These are phyloP conservation scores for Ascaphus truei DNA, from an alignment of 2,113 vertebrate species.

Conservation along the genomic window DNA sequence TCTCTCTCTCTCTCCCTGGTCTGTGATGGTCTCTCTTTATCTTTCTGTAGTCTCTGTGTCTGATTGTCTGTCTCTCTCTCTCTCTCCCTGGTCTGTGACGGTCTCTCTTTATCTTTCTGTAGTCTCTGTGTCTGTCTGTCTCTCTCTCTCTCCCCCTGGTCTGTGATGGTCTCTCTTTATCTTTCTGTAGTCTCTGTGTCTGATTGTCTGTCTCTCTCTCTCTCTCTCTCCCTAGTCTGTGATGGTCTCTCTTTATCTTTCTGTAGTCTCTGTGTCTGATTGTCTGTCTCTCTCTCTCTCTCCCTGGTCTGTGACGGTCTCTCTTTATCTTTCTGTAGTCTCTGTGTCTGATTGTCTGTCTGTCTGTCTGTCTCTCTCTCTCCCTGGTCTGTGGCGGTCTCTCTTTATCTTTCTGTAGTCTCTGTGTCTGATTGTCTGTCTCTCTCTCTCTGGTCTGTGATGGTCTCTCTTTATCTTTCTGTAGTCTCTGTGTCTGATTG, in stretches of 20 bases:
- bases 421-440: conserved; percentile 81
- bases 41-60: no score
- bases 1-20: no score
- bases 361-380: no score
- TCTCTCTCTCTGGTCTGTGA: conserved; percentile 35
- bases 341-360: neutral
- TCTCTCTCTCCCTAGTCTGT: no score
- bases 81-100: neutral
- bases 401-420: conserved; percentile 58
- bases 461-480: neutral
- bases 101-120: neutral
- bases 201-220: neutral
- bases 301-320: neutral
- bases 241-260: no score
- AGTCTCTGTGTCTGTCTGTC: conserved; percentile 73
- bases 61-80: conserved; percentile 22
- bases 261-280: no score
- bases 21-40: no score
- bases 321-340: neutral
- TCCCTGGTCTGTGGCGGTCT: neutral
- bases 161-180: neutral
- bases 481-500: neutral
- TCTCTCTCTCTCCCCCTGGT: neutral
- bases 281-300: neutral
- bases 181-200: neutral